Percentiles rank a stretch among this genome's conserved stretches.
Conservation (phyloP, 1,140 invertebrate genomes). For the Dinothrombium tinctorium region DNA sequence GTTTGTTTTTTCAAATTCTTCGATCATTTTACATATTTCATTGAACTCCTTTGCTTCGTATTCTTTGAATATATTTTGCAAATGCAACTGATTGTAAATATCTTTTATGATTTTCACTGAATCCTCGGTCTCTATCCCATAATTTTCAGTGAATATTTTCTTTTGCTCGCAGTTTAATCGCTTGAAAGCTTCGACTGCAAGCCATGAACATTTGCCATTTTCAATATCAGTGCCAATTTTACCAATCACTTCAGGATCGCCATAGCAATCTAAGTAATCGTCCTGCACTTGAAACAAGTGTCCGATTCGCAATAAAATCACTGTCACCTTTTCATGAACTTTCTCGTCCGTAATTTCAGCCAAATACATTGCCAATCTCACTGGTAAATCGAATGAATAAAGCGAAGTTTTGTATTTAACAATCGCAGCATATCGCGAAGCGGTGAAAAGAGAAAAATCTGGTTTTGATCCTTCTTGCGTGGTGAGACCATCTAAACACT, state of each 20-base stretch:
- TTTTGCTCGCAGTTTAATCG: constrained; percentile 35
- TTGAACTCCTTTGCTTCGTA: background rate
- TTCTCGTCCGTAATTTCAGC: constrained; percentile 17
- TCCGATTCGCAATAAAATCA: constrained; percentile 79
- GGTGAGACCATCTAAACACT: constrained; percentile 25
- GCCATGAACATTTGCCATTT: constrained; percentile 32
- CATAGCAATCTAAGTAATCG: constrained; percentile 31
- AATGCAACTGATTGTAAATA: background rate
- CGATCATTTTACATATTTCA: background rate
- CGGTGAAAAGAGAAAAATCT: constrained; percentile 27
- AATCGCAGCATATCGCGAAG: constrained; percentile 61
- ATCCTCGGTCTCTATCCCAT: background rate
- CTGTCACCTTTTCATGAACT: constrained; percentile 36
- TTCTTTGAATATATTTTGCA: background rate
- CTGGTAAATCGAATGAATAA: constrained; percentile 44
- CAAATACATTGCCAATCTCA: constrained; percentile 59
- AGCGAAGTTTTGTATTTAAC: constrained; percentile 87
- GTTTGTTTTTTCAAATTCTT: background rate
- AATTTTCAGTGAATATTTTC: constrained; percentile 31
- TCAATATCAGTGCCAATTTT: constrained; percentile 31
- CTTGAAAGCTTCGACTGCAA: constrained; percentile 24
- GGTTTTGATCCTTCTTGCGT: constrained; percentile 27
- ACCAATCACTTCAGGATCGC: constrained; percentile 27
- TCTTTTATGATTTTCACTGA: background rate
- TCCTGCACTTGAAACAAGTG: constrained; percentile 82